phyloP scores from a whole-genome alignment of 2,888 invertebrate genomes.

The Drosophila testacea region DNA sequence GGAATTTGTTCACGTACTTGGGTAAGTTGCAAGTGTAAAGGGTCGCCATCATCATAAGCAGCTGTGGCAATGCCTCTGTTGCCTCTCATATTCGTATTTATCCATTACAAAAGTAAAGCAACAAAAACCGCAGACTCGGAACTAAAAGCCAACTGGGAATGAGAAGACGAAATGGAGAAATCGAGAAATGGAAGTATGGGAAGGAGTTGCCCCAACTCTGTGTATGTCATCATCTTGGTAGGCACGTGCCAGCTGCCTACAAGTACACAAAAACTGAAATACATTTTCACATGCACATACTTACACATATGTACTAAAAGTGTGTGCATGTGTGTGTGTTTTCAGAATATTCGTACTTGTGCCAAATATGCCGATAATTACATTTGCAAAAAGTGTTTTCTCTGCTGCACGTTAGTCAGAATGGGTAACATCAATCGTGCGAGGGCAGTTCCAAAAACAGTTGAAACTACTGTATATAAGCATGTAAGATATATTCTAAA shows the following conservation, averaged over 20 bases:
- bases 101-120: constrained; percentile 25
- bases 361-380: constrained; percentile 77
- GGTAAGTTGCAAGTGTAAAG: constrained; percentile 16
- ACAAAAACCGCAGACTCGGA: constrained; percentile 26
- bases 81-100: constrained; percentile 27
- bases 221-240: constrained; percentile 47
- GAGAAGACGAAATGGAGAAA: not conserved
- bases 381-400: constrained; percentile 66
- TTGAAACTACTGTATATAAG: not conserved
- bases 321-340: not conserved
- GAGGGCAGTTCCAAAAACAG: constrained; percentile 35
- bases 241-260: constrained; percentile 63
- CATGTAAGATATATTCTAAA: too few species aligned
- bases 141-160: constrained; percentile 29
- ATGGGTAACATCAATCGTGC: constrained; percentile 6
- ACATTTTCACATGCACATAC: constrained; percentile 3
- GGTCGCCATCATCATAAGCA: constrained; percentile 39
- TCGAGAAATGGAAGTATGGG: not conserved
- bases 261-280: constrained; percentile 16
- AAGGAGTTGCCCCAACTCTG: constrained; percentile 20
- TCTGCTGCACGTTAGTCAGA: constrained; percentile 20
- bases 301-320: constrained; percentile 1
- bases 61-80: constrained; percentile 49
- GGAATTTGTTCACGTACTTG: constrained; percentile 8
- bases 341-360: constrained; percentile 39